Conservation (phyloP, 2,113 vertebrate genomes). For the Drymodes brunneopygia region DNA sequence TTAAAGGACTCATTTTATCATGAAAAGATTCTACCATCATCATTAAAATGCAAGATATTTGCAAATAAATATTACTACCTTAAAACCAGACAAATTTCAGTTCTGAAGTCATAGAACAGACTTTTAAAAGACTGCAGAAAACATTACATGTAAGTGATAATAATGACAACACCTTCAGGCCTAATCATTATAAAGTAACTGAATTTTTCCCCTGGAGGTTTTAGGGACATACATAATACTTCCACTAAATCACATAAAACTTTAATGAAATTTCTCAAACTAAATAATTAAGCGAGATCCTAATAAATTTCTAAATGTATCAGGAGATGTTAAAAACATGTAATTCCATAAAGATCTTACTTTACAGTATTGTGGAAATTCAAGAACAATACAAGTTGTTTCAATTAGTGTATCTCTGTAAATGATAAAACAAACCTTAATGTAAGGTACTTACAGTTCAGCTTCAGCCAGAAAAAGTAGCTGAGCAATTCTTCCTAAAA, state of each 20-base stretch:
- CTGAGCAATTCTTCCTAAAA: background rate
- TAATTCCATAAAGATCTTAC: background rate
- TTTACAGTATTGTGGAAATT: background rate
- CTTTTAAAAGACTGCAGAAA: background rate
- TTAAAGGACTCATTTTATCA: background rate
- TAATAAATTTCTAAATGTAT: background rate
- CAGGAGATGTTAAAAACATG: fast-evolving
- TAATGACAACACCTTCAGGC: background rate
- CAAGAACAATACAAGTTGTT: background rate
- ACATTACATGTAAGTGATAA: background rate
- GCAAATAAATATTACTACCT: background rate
- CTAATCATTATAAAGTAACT: background rate
- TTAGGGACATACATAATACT: background rate
- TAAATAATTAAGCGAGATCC: background rate
- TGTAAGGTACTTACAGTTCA: background rate
- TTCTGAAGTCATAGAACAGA: background rate
- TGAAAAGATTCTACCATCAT: background rate
- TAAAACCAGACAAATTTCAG: background rate
- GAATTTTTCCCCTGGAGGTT: background rate
- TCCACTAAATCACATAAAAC: background rate
- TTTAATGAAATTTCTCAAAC: background rate
- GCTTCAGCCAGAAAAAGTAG: background rate
- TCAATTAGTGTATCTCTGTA: background rate
- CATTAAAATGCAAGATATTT: background rate
- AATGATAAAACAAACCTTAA: background rate